These are phyloP conservation scores for Drosophila sproati DNA, from an alignment of 1,140 invertebrate genomes.

Conservation along the genomic window DNA sequence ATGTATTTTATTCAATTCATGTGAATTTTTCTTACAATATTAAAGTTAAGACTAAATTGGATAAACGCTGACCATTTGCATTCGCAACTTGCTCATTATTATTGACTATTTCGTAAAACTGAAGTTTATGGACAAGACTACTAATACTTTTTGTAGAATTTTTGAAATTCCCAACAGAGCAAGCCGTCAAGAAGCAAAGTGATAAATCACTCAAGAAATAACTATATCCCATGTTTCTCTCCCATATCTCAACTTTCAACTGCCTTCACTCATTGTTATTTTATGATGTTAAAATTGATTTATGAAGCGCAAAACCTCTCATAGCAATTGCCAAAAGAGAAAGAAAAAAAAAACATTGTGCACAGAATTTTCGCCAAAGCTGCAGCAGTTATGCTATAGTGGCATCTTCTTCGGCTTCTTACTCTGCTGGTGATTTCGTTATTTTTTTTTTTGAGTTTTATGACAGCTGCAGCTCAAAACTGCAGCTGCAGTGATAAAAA, in stretches of 20 bases:
- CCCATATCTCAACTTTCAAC: not conserved
- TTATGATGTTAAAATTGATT: slow-evolving; percentile 41
- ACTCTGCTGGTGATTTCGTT: not conserved
- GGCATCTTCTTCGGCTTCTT: slow-evolving; percentile 19
- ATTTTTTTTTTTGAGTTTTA: slow-evolving; percentile 9
- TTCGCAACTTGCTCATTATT: too few species aligned
- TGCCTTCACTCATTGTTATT: slow-evolving; percentile 10
- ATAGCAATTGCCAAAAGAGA: not conserved
- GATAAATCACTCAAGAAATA: not conserved
- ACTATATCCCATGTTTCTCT: not conserved
- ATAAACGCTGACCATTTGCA: too few species aligned
- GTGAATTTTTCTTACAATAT: too few species aligned
- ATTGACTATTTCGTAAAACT: too few species aligned
- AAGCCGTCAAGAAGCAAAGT: not conserved
- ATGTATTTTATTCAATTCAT: too few species aligned
- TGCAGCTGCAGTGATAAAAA: slow-evolving; percentile 34
- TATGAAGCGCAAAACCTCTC: slow-evolving; percentile 19
- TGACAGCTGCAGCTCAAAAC: slow-evolving; percentile 14
- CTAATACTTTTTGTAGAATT: not conserved
- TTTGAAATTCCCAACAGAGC: not conserved
- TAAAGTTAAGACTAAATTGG: too few species aligned
- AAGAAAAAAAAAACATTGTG: not conserved
- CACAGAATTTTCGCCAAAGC: not conserved
- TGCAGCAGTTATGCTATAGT: slow-evolving; percentile 6
- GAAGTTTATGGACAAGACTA: too few species aligned